Conservation (phyloP, 2,113 vertebrate species). For the Odontophorus gujanensis region DNA sequence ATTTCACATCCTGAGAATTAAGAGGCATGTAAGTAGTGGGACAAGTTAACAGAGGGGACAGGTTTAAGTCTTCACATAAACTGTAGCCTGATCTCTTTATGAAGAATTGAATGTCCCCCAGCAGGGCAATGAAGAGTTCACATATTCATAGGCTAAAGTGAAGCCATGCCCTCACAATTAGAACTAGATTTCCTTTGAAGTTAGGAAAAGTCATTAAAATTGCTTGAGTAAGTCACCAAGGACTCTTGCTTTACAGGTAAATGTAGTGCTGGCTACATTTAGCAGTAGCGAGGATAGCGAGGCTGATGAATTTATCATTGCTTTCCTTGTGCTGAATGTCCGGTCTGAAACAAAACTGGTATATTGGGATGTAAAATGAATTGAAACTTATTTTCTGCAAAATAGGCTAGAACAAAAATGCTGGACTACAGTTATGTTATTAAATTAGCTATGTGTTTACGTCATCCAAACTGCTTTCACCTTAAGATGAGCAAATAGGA, state of each 20-base stretch:
- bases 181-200: not conserved
- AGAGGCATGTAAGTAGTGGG: not conserved
- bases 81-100: not conserved
- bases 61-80: too few species aligned
- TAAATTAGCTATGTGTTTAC: not conserved
- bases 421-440: too few species aligned
- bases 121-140: not conserved
- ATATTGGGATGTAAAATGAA: not conserved
- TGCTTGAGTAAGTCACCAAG: not conserved
- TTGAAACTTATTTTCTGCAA: not conserved
- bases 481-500: not conserved
- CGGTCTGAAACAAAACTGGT: not conserved
- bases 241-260: not conserved
- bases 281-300: too few species aligned
- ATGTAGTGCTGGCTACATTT: not conserved
- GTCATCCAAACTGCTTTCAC: not conserved
- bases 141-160: not conserved
- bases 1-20: not conserved
- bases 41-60: not conserved
- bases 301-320: not conserved
- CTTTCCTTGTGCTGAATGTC: not conserved
- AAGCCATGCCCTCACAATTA: rapidly evolving
- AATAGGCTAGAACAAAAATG: not conserved
- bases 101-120: not conserved
- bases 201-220: not conserved